Percentiles rank a stretch among this genome's conserved stretches.
Conservation (phyloP, 2,888 invertebrate species). For the Scotopteryx bipunctaria region DNA sequence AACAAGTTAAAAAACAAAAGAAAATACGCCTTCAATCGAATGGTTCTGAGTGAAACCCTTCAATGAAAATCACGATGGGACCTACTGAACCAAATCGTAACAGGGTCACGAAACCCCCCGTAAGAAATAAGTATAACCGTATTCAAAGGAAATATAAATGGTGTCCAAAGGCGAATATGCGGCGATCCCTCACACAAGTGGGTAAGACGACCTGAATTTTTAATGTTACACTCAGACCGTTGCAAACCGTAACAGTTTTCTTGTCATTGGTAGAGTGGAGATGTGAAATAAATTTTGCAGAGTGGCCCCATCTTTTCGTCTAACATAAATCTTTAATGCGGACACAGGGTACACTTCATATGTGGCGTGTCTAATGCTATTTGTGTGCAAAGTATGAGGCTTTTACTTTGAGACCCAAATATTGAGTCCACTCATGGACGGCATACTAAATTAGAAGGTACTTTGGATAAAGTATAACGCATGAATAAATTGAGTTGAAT, state of each 20-base stretch:
- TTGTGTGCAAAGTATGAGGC: conserved; percentile 65
- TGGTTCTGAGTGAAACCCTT: conserved; percentile 18
- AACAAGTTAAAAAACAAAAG: neutral
- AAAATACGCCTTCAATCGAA: neutral
- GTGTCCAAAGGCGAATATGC: conserved; percentile 81
- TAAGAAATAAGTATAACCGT: conserved; percentile 61
- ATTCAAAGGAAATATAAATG: conserved; percentile 82
- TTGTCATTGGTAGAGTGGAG: conserved; percentile 82
- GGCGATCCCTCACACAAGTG: conserved; percentile 84
- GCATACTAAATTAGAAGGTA: conserved; percentile 31
- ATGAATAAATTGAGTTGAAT: conserved; percentile 5
- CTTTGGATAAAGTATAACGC: conserved; percentile 4
- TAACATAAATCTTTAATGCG: conserved; percentile 81
- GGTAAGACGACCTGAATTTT: conserved; percentile 82
- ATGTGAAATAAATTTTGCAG: conserved; percentile 84
- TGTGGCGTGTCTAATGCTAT: conserved; percentile 75
- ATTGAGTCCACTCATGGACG: conserved; percentile 38
- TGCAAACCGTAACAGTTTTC: conserved; percentile 84
- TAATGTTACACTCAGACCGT: conserved; percentile 83
- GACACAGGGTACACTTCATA: conserved; percentile 77
- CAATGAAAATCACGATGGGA: conserved; percentile 21
- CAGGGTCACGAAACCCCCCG: conserved; percentile 52
- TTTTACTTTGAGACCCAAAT: conserved; percentile 52
- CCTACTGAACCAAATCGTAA: conserved; percentile 41
- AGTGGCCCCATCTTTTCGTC: conserved; percentile 83